These are phyloP conservation scores for Brachionus paranguensis DNA, from an alignment of 1,140 invertebrate species.

Conservation along the genomic window DNA sequence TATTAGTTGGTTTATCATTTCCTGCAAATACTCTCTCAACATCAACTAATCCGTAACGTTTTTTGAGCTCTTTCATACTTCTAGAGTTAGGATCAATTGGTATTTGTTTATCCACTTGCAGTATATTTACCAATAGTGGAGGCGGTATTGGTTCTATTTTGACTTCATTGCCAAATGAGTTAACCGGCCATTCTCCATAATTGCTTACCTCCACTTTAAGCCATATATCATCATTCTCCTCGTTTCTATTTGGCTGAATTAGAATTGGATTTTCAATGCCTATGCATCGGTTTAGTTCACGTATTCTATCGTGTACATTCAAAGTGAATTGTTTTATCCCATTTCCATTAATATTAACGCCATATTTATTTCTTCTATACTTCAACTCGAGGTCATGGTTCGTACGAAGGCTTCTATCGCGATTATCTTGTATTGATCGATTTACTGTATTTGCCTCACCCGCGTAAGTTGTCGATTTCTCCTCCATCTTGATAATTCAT, in stretches of 20 bases:
- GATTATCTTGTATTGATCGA: background rate
- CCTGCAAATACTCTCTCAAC: background rate
- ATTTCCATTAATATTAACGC: background rate
- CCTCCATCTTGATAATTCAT: background rate
- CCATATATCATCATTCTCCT: background rate
- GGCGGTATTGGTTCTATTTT: background rate
- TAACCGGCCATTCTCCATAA: background rate
- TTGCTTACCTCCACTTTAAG: background rate
- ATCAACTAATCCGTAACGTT: background rate
- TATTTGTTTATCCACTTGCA: background rate
- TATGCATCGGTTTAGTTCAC: background rate
- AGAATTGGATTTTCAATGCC: background rate
- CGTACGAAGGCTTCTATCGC: background rate
- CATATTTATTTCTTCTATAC: background rate
- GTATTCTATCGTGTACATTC: background rate
- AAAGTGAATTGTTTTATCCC: background rate
- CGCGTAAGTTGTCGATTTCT: background rate
- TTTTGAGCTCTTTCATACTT: background rate
- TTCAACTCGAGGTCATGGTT: background rate
- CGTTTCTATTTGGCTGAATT: background rate
- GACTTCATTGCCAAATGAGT: background rate
- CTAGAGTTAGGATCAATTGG: background rate
- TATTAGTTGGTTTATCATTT: background rate
- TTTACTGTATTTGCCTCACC: background rate
- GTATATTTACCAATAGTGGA: background rate